phyloP scores from a whole-genome alignment of 2,797 vertebrate genomes.

The Geotrypetes seraphini region DNA sequence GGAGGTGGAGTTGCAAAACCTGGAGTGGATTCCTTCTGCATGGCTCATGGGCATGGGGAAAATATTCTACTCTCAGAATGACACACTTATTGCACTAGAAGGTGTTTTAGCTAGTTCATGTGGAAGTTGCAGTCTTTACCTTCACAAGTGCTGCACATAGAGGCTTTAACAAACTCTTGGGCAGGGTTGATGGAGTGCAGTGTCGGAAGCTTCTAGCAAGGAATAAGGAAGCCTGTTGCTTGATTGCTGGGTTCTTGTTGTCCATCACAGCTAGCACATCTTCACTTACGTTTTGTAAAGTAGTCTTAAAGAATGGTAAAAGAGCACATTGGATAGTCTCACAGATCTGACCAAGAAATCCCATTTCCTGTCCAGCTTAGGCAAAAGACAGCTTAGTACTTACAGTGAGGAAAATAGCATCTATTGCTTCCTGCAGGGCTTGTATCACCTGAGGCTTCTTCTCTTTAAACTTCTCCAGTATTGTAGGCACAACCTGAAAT shows the following conservation, averaged over 20 bases:
- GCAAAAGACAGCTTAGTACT: too few relatives aligned
- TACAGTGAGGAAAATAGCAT: conserved; percentile 91
- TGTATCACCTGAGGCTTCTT: conserved; percentile 95
- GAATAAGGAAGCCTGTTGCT: conserved; percentile 92
- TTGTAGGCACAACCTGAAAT: conserved; percentile 84
- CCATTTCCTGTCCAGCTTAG: background rate
- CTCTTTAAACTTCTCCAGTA: conserved; percentile 97
- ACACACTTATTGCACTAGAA: too few relatives aligned
- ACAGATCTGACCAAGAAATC: too few relatives aligned
- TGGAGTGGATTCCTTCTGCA: too few relatives aligned
- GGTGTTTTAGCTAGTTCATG: too few relatives aligned
- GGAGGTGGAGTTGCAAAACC: too few relatives aligned
- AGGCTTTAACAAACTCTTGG: conserved; percentile 85
- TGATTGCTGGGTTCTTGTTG: conserved; percentile 96
- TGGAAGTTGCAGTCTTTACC: conserved; percentile 67
- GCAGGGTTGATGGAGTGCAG: conserved; percentile 78
- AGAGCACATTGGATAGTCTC: too few relatives aligned
- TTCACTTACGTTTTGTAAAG: conserved; percentile 85
- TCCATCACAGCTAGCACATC: conserved; percentile 92
- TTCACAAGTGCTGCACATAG: conserved; percentile 89
- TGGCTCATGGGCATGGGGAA: too few relatives aligned
- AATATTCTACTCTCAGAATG: too few relatives aligned
- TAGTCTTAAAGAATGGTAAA: conserved; percentile 62
- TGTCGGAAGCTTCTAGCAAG: conserved; percentile 88
- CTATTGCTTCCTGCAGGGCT: conserved; percentile 90